Evolutionary conservation across 1,140 invertebrate species (phyloP), one percentile per base, ranked within the genome.

Genomic region (Monomorium pharaonis): DNA sequence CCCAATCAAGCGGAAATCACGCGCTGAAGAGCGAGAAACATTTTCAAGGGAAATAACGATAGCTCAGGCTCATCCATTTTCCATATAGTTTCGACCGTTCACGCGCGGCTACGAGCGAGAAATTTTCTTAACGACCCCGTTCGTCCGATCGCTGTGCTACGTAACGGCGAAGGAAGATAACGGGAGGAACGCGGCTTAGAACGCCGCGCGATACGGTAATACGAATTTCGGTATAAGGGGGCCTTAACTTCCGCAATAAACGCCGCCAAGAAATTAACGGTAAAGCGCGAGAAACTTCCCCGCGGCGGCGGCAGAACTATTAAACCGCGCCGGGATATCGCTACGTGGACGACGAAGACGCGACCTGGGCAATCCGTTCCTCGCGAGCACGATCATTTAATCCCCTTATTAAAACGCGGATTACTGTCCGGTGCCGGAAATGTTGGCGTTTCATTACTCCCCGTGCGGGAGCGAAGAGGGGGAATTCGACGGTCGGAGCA

Each of bases 151-250:
- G 37, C 18, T 27, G 69, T 47, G 72, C 67, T 10, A 6, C 18
- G 70, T 14, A 18, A 9, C 18, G 18, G 44, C 10, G 24, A 21
- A n/a, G 6, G 42, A 78, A 78, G 56, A 78, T 69, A 80, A 77
- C 75, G 62, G n/a, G 2, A 44, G 27, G 18, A n/a, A 37, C 37
- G 4, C 14, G 14, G 67, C 27, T 65, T 60, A 44, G 54, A n/a
- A 60, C 18, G 10, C n/a, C 49, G 56, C 49, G 56, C 67, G 74
- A 85, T 81, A 65, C 84, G 37, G 87, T 72, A 89, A 89, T 83
- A 88, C 27, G 70, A 89, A 89, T 89, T 89, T 89, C 76, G n/a
- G n/a, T 37, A 37, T 70, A 89, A 89, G 86, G 4, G n/a, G 58
- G 62, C 69, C 77, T 80, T 89, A 86, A 86, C 75, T 86, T 58